Evolutionary conservation across 2,113 vertebrate species (phyloP).

Genomic region (Syngnathus scovelli): DNA sequence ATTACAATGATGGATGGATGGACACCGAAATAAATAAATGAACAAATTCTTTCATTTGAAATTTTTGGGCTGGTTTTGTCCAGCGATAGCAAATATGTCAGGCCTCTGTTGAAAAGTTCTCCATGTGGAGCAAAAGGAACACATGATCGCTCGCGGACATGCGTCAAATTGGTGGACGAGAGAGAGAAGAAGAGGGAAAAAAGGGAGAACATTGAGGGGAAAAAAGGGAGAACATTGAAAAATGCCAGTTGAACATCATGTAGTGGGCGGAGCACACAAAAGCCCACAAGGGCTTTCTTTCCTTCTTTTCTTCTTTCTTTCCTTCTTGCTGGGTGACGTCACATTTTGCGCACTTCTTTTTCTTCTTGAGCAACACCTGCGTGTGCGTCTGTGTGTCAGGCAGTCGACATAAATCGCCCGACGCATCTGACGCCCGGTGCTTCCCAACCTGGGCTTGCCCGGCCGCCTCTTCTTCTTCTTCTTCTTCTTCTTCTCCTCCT

Average conservation of each 20-base stretch:
- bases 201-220: conserved; percentile 22
- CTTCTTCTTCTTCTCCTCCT: not conserved
- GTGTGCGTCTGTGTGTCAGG: conserved; percentile 70
- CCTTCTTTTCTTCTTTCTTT: conserved; percentile 21
- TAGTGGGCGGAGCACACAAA: conserved; percentile 62
- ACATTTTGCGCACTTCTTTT: conserved; percentile 72
- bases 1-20: too few species aligned
- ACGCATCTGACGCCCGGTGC: not conserved
- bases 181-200: conserved; percentile 10
- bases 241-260: conserved; percentile 54
- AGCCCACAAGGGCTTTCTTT: conserved; percentile 39
- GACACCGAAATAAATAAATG: too few species aligned
- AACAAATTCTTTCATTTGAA: too few species aligned
- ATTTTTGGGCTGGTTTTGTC: too few species aligned
- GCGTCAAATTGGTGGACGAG: conserved; percentile 9
- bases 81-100: too few species aligned
- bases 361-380: conserved; percentile 78
- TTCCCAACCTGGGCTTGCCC: too few species aligned
- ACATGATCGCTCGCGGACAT: not conserved
- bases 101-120: too few species aligned
- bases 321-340: conserved; percentile 62
- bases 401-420: conserved; percentile 67
- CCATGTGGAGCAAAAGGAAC: too few species aligned
- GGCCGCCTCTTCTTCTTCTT: not conserved
- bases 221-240: conserved; percentile 32